These are phyloP conservation scores for Rostratula benghalensis DNA, from an alignment of 2,113 vertebrate genomes.

Conservation along the genomic window DNA sequence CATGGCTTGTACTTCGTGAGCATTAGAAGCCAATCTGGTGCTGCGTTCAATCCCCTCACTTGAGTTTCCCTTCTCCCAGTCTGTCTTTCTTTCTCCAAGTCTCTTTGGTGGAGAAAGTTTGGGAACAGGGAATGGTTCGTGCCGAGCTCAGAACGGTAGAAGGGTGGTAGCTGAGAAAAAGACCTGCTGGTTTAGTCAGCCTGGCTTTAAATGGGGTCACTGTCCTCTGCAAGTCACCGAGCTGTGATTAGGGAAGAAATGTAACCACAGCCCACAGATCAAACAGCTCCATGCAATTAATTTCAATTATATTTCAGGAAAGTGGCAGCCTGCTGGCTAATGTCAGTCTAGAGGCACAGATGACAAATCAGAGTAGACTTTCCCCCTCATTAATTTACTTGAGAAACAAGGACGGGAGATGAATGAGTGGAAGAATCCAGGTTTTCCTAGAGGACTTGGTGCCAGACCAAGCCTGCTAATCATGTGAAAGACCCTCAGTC, in stretches of 20 bases:
- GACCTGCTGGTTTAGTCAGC: neutral
- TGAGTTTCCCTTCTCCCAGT: neutral
- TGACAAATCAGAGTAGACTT: conserved; percentile 9
- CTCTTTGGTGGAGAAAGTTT: neutral
- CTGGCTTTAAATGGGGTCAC: neutral
- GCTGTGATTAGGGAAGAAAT: neutral
- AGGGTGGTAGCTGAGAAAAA: neutral
- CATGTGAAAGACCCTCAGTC: neutral
- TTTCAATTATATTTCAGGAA: conserved; percentile 7
- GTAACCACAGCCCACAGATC: conserved; percentile 4
- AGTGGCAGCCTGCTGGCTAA: conserved; percentile 21
- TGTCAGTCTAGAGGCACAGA: neutral
- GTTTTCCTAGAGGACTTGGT: neutral
- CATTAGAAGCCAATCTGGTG: neutral
- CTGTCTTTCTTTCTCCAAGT: neutral
- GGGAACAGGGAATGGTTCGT: neutral
- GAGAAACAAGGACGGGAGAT: neutral
- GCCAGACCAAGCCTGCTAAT: neutral
- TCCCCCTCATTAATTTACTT: conserved; percentile 50
- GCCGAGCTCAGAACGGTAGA: neutral
- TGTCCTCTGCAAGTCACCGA: neutral
- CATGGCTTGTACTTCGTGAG: neutral
- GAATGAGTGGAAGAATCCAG: conserved; percentile 11
- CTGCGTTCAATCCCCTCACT: neutral
- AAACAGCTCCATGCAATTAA: conserved; percentile 36